Evolutionary conservation across 2,113 vertebrate genomes (phyloP), one percentile per base, ranked within the genome.

Genomic region (Rhombomys opimus): DNA sequence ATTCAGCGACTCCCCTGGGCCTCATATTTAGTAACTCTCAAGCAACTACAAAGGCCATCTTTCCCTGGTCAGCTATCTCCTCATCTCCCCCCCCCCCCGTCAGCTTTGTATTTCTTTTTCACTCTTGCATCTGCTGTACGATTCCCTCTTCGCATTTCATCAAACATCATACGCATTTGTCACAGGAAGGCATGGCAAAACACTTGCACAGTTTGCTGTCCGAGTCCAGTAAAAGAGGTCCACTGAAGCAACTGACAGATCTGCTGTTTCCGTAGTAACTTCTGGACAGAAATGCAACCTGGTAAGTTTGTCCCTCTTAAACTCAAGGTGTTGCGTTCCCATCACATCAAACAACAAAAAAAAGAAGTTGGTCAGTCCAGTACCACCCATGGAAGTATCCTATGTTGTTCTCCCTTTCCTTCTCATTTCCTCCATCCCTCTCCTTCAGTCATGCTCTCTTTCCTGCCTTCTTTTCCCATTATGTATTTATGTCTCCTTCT

Each of bases 361-460:
- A 52, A 7, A 14, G n/a, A 41, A 41, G 14, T 17, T 7, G 11
- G 35, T 46, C 14, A 27, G 10, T 17, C 8, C 8, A 50, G 30
- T 10, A 8, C 30, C 70, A 70, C 32, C 23, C 17, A 61, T 30
- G 52, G 38, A 84, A 9, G 6, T 32, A 5, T 50, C n/a, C 77
- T 84, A 2, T 22, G 11, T 52, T n/a, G 41, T 7, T 41, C 0
- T 63, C 10, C 20, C 5, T 68, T 54, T n/a, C 38, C 61, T 2
- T 32, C 13, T 13, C 7, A 1, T 18, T 77, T 10, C 67, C 10
- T 11, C 3, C n/a, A 1, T 23, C n/a, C 20, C 30, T 13, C 2
- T 38, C 35, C 25, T 5, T 68, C 25, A 0, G 23, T 3, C 38
- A 6, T 50, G 30, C 59, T n/a, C 20, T 54, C 50, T 22, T 22